Percentiles rank a stretch among this genome's conserved stretches.
Conservation (phyloP, 2,113 vertebrate genomes). For the Saccopteryx bilineata region DNA sequence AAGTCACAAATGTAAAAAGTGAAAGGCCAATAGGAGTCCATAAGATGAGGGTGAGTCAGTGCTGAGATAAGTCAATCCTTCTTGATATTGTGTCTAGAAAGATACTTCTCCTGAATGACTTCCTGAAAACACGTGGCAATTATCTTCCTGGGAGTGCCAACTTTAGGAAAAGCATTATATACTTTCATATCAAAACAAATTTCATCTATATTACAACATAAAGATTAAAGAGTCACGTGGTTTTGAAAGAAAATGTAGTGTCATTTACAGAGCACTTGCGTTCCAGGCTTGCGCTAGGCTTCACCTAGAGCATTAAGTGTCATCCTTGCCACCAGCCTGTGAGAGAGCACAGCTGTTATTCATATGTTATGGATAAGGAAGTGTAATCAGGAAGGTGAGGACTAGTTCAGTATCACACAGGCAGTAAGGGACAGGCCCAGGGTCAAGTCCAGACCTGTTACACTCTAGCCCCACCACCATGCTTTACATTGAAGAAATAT, state of each 20-base stretch:
- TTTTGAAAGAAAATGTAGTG: slow-evolving; percentile 25
- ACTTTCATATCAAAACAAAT: slow-evolving; percentile 18
- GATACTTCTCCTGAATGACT: background rate
- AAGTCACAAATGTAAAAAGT: background rate
- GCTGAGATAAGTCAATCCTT: background rate
- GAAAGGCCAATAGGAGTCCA: background rate
- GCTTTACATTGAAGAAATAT: background rate
- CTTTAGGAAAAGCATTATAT: background rate
- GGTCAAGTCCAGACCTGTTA: background rate
- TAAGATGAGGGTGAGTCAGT: background rate
- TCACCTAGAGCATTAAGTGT: background rate
- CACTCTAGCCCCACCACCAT: background rate
- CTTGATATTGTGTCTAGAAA: background rate
- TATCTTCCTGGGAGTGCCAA: background rate
- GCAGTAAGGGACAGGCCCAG: background rate
- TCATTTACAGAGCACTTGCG: background rate
- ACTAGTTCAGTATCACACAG: background rate
- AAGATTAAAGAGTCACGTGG: background rate
- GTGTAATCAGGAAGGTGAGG: background rate
- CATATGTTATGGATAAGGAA: background rate
- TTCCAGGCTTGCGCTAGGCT: background rate
- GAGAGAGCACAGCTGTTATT: background rate
- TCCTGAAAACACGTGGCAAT: background rate
- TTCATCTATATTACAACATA: background rate
- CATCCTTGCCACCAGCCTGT: background rate